phyloP scores from a whole-genome alignment of 1,140 invertebrate genomes.

The Bradynema listronoti region DNA sequence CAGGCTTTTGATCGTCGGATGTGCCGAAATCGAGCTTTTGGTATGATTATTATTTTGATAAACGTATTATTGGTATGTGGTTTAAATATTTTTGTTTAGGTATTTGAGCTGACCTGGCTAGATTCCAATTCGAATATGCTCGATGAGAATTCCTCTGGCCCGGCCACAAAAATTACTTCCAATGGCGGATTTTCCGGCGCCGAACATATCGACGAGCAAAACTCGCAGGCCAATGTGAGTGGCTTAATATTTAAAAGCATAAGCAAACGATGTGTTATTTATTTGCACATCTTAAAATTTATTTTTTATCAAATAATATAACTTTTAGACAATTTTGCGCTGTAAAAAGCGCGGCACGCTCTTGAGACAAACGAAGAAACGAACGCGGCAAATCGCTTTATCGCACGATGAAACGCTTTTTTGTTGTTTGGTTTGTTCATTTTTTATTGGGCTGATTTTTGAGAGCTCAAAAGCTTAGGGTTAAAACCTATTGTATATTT shows the following conservation, averaged over 20 bases:
- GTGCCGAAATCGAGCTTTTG: conserved; percentile 72
- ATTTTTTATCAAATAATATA: neutral
- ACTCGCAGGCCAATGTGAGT: conserved; percentile 48
- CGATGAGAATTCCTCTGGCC: conserved; percentile 55
- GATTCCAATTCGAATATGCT: conserved; percentile 59
- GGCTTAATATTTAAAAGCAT: conserved; percentile 7
- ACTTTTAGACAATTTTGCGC: conserved; percentile 65
- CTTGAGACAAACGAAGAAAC: conserved; percentile 69
- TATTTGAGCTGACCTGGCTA: conserved; percentile 67
- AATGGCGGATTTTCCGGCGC: conserved; percentile 22
- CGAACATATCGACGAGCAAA: conserved; percentile 56
- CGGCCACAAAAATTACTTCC: conserved; percentile 34
- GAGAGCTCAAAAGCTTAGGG: too few species aligned
- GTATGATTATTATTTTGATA: too few species aligned
- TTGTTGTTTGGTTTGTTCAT: conserved; percentile 69
- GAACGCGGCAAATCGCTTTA: conserved; percentile 61
- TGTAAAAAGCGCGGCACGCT: conserved; percentile 71
- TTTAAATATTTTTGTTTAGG: too few species aligned
- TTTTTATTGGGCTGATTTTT: too few species aligned
- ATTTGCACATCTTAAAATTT: neutral
- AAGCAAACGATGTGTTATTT: conserved; percentile 4
- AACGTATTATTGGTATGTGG: too few species aligned
- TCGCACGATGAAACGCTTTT: conserved; percentile 66
- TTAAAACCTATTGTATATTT: too few species aligned
- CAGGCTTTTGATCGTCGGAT: conserved; percentile 74